Base-by-base conservation (phyloP, 2,888 invertebrate genomes). In the Calameuta pallipes region DNA sequence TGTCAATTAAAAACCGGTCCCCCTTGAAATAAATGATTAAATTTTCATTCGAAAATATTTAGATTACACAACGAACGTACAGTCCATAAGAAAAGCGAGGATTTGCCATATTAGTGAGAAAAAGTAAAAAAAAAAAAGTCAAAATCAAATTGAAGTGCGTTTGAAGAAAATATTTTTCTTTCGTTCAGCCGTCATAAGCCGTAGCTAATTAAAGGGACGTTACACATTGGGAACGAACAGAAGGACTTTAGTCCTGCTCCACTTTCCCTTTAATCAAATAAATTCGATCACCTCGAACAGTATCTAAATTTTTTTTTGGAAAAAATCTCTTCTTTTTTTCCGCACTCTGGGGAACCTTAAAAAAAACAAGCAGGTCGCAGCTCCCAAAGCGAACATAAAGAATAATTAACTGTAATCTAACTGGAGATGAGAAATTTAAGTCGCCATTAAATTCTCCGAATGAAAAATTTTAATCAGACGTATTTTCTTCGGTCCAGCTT, bases 201-300 rank as follows among this genome's bases (percentile, higher is more conserved):
- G 2, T 56, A 23, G 23, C 15, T 23, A 56, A 23, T 23, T 56
- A 23, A 56, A 23, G 3, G 4, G 23, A 23, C 9, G 9, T 56
- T 56, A 23, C 2, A 56, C 56, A 23, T 23, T 56, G 23, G 9
- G 1, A 23, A 9, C 0, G 23, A 56, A 23, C 56, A 56, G 6
- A 56, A 9, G 56, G 9, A 23, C 1, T 15, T 6, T 2, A 9
- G 0, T 6, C 56, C 23, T 0, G 15, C 0, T 2, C 9, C 23
- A 2, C 6, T 56, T 9, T 23, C 23, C 15, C 56, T 23, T 2
- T 56, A 23, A 56, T 23, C 56, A 9, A 56, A 6, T 56, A 9
- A 56, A 56, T 23, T 56, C 56, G 23, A 9, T 23, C 23, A 9
- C 0, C 41, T 23, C 56, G 23, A 23, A 56, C 2, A 9, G 23